A percentile compares a stretch with the other conserved stretches of the same genome.
phyloP scores from a whole-genome alignment of 2,888 invertebrate genomes.

The Cenopis cana region DNA sequence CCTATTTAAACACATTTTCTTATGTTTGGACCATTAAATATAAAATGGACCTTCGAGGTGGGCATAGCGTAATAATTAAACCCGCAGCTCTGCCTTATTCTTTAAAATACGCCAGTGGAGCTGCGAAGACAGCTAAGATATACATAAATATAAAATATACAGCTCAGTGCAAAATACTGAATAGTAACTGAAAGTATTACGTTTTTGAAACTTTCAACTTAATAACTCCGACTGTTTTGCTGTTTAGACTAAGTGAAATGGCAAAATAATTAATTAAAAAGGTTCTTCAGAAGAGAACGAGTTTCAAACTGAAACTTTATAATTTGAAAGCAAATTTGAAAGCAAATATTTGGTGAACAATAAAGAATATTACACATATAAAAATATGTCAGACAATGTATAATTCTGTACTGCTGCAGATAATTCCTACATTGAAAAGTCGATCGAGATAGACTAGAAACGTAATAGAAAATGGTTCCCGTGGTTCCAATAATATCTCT shows the following conservation, averaged over 20 bases:
- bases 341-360: no score
- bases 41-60: no score
- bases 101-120: no score
- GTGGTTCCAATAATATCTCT: not conserved
- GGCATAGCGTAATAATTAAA: no score
- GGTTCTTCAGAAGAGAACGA: conserved; percentile 23
- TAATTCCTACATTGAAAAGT: not conserved
- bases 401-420: not conserved
- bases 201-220: conserved; percentile 20
- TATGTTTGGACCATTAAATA: not conserved
- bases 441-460: not conserved
- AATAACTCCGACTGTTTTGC: conserved; percentile 6
- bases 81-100: no score
- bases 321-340: no score
- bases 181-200: conserved; percentile 2
- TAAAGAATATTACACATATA: no score
- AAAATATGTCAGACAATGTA: no score
- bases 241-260: conserved; percentile 22
- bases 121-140: no score
- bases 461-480: not conserved
- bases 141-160: not conserved
- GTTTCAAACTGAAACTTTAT: conserved; percentile 18
- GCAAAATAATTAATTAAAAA: conserved; percentile 25
- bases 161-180: not conserved
- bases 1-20: no score